phyloP scores from a whole-genome alignment of 2,888 invertebrate species.

The Scaptodrosophila latifasciaeformis region DNA sequence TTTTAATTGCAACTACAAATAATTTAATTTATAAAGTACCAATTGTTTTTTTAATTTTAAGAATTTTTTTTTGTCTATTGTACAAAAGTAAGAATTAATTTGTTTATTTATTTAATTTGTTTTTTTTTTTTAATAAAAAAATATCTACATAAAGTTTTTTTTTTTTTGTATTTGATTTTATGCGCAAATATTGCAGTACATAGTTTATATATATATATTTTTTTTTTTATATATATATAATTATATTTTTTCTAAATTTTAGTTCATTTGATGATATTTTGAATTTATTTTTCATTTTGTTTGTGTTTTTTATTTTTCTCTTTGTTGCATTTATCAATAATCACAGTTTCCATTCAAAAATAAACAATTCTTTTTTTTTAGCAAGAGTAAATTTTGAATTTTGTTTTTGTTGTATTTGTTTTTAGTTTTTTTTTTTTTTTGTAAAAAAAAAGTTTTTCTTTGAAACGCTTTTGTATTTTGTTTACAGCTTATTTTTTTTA shows the following conservation, averaged over 20 bases:
- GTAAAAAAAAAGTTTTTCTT: constrained; percentile 35
- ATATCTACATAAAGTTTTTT: too few relatives aligned
- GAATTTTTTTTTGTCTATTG: constrained; percentile 6
- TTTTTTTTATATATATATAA: constrained; percentile 35
- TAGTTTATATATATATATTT: background rate
- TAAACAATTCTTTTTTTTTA: constrained; percentile 34
- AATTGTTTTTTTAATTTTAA: too few relatives aligned
- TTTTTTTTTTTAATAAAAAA: constrained; percentile 24
- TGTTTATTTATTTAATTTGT: constrained; percentile 19
- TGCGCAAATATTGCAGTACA: constrained; percentile 22
- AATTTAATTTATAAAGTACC: too few relatives aligned
- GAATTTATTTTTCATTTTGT: constrained; percentile 19
- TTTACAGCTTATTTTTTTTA: constrained; percentile 32
- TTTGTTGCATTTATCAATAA: constrained; percentile 59
- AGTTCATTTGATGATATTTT: constrained; percentile 10
- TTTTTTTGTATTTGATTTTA: constrained; percentile 8
- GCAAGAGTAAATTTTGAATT: constrained; percentile 56
- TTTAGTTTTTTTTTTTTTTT: background rate
- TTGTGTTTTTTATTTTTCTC: constrained; percentile 20
- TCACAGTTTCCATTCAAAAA: constrained; percentile 65
- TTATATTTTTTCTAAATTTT: constrained; percentile 8
- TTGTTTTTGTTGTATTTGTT: constrained; percentile 14
- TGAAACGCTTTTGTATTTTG: too few relatives aligned
- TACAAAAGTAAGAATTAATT: constrained; percentile 4
- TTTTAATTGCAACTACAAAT: too few relatives aligned